A percentile compares a stretch with the other conserved stretches of the same genome.
Evolutionary conservation across 1,140 invertebrate genomes (phyloP).

Genomic region (Belonocnema kinseyi): DNA sequence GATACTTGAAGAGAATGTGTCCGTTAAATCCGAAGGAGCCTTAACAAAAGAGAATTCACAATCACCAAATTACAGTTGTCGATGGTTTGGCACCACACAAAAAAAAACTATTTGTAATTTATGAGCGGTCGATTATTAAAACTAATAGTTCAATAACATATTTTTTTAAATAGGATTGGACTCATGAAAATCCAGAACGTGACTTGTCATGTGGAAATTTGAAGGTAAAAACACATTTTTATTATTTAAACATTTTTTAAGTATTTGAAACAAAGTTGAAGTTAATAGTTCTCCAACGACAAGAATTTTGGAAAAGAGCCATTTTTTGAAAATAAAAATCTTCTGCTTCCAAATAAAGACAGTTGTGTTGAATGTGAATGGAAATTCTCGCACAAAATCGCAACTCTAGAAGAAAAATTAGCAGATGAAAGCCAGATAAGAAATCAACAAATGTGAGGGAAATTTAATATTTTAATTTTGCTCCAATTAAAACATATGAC

Average conservation of each 20-base stretch:
- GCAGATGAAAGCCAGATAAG: slow-evolving; percentile 39
- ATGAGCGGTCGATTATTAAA: too few species aligned
- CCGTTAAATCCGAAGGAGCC: too few species aligned
- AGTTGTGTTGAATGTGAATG: slow-evolving; percentile 17
- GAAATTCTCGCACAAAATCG: slow-evolving; percentile 24
- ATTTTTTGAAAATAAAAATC: too few species aligned
- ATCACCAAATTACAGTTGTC: too few species aligned
- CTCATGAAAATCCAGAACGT: slow-evolving; percentile 1
- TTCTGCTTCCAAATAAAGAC: neutral
- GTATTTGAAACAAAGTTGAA: neutral
- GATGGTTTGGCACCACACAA: too few species aligned
- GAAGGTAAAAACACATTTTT: neutral
- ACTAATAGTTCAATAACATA: too few species aligned
- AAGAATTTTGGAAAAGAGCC: neutral
- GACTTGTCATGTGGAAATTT: slow-evolving; percentile 7
- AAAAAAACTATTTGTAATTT: too few species aligned
- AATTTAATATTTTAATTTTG: neutral
- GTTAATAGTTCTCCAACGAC: neutral
- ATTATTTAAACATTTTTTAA: too few species aligned
- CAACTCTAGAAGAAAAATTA: slow-evolving; percentile 39
- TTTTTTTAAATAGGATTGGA: neutral
- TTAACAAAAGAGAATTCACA: too few species aligned
- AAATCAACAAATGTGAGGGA: slow-evolving; percentile 42
- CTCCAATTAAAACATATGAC: neutral
- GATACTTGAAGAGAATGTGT: too few species aligned